Evolutionary conservation across 2,113 vertebrate genomes (phyloP).

Genomic region (Bos javanicus): DNA sequence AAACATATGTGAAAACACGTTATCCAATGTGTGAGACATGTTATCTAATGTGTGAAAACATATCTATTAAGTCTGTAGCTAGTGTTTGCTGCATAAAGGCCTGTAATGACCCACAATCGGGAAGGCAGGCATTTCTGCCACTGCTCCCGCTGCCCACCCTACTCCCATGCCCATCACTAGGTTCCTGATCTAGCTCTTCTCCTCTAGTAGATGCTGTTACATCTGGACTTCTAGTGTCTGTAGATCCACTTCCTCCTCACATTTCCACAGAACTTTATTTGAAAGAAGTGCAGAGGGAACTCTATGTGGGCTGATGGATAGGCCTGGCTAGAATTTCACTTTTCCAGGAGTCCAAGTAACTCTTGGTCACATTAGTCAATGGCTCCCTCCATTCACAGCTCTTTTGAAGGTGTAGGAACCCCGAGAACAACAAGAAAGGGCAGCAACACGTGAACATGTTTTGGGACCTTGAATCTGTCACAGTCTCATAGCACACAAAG

Average conservation of each 20-base stretch:
- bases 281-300: neutral
- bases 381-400: neutral
- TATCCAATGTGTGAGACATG: neutral
- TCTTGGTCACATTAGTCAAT: neutral
- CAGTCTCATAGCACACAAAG: neutral
- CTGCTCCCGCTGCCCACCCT: neutral
- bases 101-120: neutral
- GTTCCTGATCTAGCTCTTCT: neutral
- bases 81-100: neutral
- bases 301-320: neutral
- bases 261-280: neutral
- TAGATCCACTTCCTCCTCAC: neutral
- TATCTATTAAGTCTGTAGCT: neutral
- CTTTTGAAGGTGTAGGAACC: neutral
- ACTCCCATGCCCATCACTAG: too few species aligned
- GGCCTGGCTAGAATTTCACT: neutral
- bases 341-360: neutral
- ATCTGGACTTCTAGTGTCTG: neutral
- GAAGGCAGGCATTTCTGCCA: neutral
- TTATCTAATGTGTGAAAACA: neutral
- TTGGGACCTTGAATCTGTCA: neutral
- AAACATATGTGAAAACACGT: neutral
- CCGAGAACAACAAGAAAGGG: neutral
- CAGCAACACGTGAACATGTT: neutral
- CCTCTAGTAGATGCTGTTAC: neutral